Percentiles rank a stretch among this genome's conserved stretches.
phyloP scores from a whole-genome alignment of 1,140 invertebrate species.

The Anagrus nilaparvatae region DNA sequence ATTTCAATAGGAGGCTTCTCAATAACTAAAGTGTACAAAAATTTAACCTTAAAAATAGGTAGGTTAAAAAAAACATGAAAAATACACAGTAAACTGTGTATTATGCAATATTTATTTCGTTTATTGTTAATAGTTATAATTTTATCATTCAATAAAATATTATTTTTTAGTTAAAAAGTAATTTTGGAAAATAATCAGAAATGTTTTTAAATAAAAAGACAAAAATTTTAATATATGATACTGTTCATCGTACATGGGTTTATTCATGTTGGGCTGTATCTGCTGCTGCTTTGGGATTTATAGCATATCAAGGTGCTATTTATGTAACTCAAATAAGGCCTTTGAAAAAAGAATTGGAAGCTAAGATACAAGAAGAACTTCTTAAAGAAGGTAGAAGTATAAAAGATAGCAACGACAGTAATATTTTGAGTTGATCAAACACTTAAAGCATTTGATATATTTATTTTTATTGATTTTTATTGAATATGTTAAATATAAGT shows the following conservation, averaged over 20 bases:
- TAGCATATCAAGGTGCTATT: slow-evolving; percentile 15
- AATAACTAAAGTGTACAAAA: too few species aligned
- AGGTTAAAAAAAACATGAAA: neutral
- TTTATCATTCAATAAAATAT: neutral
- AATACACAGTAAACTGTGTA: neutral
- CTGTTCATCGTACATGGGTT: slow-evolving; percentile 24
- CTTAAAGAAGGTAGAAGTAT: slow-evolving; percentile 25
- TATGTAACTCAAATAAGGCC: slow-evolving; percentile 26
- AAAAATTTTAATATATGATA: slow-evolving; percentile 19
- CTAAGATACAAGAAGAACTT: slow-evolving; percentile 19
- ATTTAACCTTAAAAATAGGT: too few species aligned
- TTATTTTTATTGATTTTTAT: neutral
- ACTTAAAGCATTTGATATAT: slow-evolving; percentile 3
- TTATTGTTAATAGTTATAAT: too few species aligned
- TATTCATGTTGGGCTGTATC: slow-evolving; percentile 20
- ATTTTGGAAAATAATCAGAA: neutral
- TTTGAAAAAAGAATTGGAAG: neutral
- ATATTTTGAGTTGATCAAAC: slow-evolving; percentile 3
- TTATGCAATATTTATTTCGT: neutral
- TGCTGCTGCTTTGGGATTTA: neutral
- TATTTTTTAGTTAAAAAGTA: neutral
- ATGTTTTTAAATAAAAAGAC: slow-evolving; percentile 4
- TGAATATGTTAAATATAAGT: too few species aligned
- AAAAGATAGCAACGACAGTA: neutral
- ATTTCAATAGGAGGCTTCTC: too few species aligned